These are phyloP conservation scores for Crypturellus undulatus DNA, from an alignment of 2,113 vertebrate species.

Conservation along the genomic window DNA sequence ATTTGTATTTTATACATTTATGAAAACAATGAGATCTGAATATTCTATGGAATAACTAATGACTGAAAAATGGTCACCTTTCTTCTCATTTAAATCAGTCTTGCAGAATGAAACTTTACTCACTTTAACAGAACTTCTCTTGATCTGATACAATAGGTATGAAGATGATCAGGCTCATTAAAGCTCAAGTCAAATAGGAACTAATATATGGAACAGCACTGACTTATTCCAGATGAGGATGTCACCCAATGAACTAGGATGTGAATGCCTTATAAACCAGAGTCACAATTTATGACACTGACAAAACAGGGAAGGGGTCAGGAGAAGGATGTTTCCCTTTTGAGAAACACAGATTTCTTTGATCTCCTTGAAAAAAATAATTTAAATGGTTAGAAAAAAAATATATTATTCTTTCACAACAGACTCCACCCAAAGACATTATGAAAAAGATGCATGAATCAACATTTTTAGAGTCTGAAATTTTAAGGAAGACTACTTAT, in stretches of 20 bases:
- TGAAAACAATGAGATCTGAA: background rate
- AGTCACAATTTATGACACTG: background rate
- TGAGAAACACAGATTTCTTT: background rate
- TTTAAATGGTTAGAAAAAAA: background rate
- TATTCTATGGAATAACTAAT: background rate
- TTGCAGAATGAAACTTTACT: background rate
- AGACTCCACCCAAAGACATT: background rate
- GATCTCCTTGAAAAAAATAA: background rate
- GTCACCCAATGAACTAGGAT: background rate
- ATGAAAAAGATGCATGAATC: background rate
- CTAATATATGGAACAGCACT: background rate
- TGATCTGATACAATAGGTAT: background rate
- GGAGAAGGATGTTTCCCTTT: background rate
- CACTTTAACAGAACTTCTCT: background rate
- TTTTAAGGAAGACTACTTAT: slow-evolving; percentile 6
- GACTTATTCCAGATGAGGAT: background rate
- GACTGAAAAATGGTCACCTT: background rate
- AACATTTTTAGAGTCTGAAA: background rate
- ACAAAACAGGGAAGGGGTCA: background rate
- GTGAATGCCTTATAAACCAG: background rate
- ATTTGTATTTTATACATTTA: too few relatives aligned
- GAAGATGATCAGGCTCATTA: background rate
- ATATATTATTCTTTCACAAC: slow-evolving; percentile 5
- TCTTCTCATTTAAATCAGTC: background rate
- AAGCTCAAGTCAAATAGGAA: background rate